Evolutionary conservation across 2,797 vertebrate species (phyloP).

Genomic region (Nyctibius grandis): DNA sequence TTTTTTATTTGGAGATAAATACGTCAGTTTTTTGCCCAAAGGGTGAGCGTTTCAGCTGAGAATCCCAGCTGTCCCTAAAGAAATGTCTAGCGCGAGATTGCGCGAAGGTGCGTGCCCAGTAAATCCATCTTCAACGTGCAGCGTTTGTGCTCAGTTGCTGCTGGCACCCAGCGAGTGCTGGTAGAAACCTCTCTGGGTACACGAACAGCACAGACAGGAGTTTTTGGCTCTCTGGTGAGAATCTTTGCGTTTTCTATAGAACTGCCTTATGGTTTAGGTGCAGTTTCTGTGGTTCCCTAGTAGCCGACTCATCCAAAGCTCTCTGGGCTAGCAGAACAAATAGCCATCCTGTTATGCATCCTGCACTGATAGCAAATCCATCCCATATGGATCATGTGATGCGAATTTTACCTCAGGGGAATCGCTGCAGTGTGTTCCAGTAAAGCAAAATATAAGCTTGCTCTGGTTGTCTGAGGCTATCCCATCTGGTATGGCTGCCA

Average conservation of each 20-base stretch:
- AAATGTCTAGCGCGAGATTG: background rate
- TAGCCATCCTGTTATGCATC: too few species aligned
- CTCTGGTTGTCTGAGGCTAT: background rate
- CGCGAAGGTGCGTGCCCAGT: background rate
- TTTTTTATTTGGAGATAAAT: background rate
- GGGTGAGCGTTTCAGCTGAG: background rate
- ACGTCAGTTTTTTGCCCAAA: background rate
- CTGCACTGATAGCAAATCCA: too few species aligned
- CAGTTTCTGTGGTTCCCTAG: background rate
- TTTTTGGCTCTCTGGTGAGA: background rate
- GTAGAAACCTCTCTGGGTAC: background rate
- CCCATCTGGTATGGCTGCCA: background rate
- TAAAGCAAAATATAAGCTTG: background rate
- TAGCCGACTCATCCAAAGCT: background rate
- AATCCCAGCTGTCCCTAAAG: background rate
- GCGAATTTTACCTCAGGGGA: too few species aligned
- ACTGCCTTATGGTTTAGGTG: background rate
- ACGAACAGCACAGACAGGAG: background rate
- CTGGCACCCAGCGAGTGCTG: background rate
- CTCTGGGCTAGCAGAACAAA: background rate
- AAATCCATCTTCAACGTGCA: background rate
- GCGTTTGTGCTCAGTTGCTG: fast-evolving
- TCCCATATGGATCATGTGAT: too few species aligned
- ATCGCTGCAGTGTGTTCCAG: too few species aligned
- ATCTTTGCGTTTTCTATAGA: background rate